Evolutionary conservation across 2,888 invertebrate genomes (phyloP), one percentile per base, ranked within the genome.

Genomic region (Troides helena): DNA sequence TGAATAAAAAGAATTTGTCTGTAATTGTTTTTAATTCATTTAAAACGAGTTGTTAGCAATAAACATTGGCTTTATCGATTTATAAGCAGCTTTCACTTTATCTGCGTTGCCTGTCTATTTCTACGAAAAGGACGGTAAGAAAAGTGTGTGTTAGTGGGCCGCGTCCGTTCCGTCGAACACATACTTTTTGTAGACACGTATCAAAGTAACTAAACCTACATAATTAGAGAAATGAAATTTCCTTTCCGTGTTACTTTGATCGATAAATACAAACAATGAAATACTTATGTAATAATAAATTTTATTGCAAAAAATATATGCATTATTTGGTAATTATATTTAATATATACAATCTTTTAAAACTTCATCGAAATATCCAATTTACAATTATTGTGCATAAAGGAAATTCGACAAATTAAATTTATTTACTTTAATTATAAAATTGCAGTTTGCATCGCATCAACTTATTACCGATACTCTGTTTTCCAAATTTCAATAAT

Each of bases 111-210:
- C 86, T 85, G 82, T 89, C 81, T 90, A 86, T 89, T 89, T 92
- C 92, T 87, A 84, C 87, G 92, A 91, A 92, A 90, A 90, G 88
- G 89, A 88, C 85, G 85, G 89, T 85, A 91, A 92, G 90, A 91
- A 92, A 79, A 85, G 87, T 87, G 85, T 88, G 85, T 91, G 92
- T 91, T 82, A 92, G 92, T 92, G 87, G 88, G 90, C 80, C 92
- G 89, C 85, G 89, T 88, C 90, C 89, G 90, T 83, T 82, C 86
- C 77, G 76, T 76, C 78, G 85, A 82, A 80, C 81, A 81, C 81
- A 79, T 78, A 79, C 81, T 88, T 89, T 90, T 90, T 90, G 85
- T 88, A 76, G 77, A 81, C 81, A 74, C 77, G 78, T 80, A 79
- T 84, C 85, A 82, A 85, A 84, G 70, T 64, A 67, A 64, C 83